Base-by-base conservation (phyloP, 2,113 vertebrate genomes). In the Mola mola region DNA sequence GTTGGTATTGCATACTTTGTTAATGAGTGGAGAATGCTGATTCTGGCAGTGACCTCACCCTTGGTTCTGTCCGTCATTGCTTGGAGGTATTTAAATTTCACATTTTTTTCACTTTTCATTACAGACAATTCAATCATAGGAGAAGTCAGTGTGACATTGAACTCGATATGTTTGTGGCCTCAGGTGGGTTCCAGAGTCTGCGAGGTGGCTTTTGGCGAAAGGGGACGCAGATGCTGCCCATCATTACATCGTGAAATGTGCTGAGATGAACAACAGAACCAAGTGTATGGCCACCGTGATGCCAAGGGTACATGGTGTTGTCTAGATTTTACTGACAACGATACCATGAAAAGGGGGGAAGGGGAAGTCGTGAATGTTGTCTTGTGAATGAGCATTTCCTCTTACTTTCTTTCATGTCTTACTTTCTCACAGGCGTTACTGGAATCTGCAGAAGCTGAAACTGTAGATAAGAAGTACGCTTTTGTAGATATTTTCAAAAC, bases 141-240 rank as follows among this genome's bases (percentile, higher is more conserved):
- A n/a, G n/a, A n/a, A n/a, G n/a, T n/a, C n/a, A n/a, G n/a, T n/a
- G n/a, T n/a, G 21, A 38, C 40, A 25, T 12, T 42, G 15, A 72
- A 37, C 13, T 21, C n/a, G n/a, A n/a, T n/a, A n/a, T n/a, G 4
- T 68, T 7, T 75, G 5, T 44, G 10, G n/a, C 49, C 8, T 16
- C 42, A 98, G 96, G 92, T 95, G 95, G 94, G 89, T 97, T 53
- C 95, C 96, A 37, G 96, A 97, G 84, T 98, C 96, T 37, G 94
- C 94, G 0, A 86, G 94, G 24, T 97, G 95, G 95, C 93, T 96
- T 50, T 74, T 95, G 78, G 92, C 92, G 20, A 94, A 90, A 1
- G 93, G 93, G 38, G 91, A 86, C 17, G 61, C 83, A 29, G 84
- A 92, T 0, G 79, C 81, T 51, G 96, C 95, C 24, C 92, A 93